phyloP scores from a whole-genome alignment of 2,113 vertebrate species.

The Uria lomvia region DNA sequence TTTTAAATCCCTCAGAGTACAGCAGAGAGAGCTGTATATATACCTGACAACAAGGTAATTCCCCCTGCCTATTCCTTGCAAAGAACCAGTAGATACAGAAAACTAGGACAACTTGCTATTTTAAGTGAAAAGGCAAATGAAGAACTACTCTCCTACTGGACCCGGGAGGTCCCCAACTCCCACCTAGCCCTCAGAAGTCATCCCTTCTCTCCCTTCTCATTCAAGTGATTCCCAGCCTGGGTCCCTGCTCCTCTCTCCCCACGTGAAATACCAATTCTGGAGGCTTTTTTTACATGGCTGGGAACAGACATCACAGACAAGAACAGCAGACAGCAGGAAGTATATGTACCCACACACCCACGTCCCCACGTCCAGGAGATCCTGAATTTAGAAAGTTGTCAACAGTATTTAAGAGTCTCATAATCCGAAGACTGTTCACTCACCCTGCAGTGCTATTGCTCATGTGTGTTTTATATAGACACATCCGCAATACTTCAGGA shows the following conservation, averaged over 20 bases:
- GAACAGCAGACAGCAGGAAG: neutral
- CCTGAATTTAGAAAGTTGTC: neutral
- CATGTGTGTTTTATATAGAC: accelerated
- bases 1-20: neutral
- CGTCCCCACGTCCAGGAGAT: neutral
- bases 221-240: neutral
- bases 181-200: neutral
- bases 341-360: neutral
- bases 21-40: neutral
- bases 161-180: neutral
- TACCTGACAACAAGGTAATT: neutral
- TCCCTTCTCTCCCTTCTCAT: neutral
- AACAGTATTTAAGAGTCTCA: neutral
- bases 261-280: neutral
- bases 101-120: neutral
- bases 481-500: neutral
- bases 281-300: neutral
- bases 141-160: neutral
- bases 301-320: neutral
- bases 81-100: neutral
- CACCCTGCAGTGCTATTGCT: neutral
- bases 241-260: neutral
- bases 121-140: neutral
- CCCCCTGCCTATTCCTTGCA: neutral
- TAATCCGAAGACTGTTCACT: neutral